These are phyloP conservation scores for Paratrypauchen microcephalus DNA, from an alignment of 2,797 vertebrate species.

Conservation along the genomic window DNA sequence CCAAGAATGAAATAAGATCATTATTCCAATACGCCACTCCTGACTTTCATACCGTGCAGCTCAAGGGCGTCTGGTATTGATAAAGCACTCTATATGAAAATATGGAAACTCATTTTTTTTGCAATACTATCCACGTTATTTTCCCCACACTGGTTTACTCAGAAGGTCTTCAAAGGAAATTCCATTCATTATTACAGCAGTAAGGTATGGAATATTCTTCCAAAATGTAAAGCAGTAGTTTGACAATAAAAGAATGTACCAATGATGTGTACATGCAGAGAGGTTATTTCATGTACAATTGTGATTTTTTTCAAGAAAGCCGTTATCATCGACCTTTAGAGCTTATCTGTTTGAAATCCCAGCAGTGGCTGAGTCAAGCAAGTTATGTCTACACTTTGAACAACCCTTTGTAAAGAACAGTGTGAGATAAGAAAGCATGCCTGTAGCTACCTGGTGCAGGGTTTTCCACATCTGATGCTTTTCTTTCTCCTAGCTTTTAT, in stretches of 20 bases:
- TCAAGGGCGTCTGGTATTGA: neutral
- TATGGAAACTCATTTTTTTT: neutral
- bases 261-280: neutral
- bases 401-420: slow-evolving; percentile 15
- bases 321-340: neutral
- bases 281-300: slow-evolving; percentile 36
- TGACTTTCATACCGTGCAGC: neutral
- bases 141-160: neutral
- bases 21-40: neutral
- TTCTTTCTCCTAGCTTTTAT: neutral
- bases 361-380: neutral
- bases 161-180: slow-evolving; percentile 7
- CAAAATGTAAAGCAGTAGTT: neutral
- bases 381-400: slow-evolving; percentile 37
- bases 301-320: slow-evolving; percentile 18
- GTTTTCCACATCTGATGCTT: neutral
- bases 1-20: neutral
- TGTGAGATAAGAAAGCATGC: slow-evolving; percentile 5
- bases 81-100: neutral
- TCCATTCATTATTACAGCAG: slow-evolving; percentile 1
- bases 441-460: neutral
- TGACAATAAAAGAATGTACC: neutral
- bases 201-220: neutral
- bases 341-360: slow-evolving; percentile 35
- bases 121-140: neutral